Conservation (phyloP, 1,140 invertebrate species). For the Kradibia gibbosae region DNA sequence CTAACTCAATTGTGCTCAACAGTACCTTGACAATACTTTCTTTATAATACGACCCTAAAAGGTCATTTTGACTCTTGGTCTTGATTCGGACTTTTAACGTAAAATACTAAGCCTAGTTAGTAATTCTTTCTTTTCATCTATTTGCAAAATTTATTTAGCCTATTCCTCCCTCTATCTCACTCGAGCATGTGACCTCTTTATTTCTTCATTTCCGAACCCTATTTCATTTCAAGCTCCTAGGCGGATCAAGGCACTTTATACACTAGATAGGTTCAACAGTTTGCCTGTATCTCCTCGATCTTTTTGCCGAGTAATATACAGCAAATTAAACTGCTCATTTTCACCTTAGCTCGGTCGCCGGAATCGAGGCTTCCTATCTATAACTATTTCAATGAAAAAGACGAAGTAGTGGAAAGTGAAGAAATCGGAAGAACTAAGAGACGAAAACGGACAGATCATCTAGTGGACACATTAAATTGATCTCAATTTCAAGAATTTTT, state of each 20-base stretch:
- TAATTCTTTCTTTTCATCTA: background rate
- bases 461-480: background rate
- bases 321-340: slow-evolving; percentile 44
- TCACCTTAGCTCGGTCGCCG: slow-evolving; percentile 28
- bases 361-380: slow-evolving; percentile 33
- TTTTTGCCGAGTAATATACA: background rate
- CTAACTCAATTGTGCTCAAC: background rate
- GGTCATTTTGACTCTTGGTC: slow-evolving; percentile 47
- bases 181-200: background rate
- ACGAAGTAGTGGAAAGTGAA: background rate
- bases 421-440: background rate
- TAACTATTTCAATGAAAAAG: slow-evolving; percentile 11
- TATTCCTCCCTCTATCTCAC: background rate
- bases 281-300: background rate
- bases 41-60: slow-evolving; percentile 46
- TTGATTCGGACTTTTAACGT: too few species aligned
- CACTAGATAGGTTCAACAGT: background rate
- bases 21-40: slow-evolving; percentile 26
- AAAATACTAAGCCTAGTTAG: slow-evolving; percentile 48
- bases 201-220: background rate
- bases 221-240: background rate
- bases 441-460: background rate
- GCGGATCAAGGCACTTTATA: background rate
- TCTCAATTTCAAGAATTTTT: background rate
- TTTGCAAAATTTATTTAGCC: slow-evolving; percentile 1